Conservation (phyloP, 2,113 vertebrate genomes). For the Hyperoodon ampullatus region DNA sequence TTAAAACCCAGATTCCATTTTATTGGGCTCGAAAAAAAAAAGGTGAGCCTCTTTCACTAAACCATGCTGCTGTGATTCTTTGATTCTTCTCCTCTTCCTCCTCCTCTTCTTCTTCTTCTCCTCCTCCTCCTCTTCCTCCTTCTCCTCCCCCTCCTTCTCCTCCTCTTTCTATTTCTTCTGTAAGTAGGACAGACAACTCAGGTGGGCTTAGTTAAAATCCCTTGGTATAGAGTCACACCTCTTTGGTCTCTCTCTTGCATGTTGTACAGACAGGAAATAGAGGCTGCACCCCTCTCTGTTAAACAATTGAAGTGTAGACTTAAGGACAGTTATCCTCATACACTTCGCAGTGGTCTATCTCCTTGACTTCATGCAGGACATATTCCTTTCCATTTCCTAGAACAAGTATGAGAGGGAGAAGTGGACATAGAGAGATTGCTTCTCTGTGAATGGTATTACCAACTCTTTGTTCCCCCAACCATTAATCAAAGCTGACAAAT, state of each 20-base stretch:
- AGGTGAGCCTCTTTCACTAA: background rate
- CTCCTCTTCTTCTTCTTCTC: background rate
- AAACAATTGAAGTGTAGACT: background rate
- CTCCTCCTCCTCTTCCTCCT: background rate
- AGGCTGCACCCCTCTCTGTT: background rate
- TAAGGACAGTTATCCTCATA: background rate
- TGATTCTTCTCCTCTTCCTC: background rate
- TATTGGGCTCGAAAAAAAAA: background rate
- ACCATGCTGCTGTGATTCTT: background rate
- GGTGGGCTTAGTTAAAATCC: background rate
- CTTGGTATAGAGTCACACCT: background rate
- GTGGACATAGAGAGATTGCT: background rate
- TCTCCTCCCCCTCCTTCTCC: background rate
- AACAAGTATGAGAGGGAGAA: background rate
- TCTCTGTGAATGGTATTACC: background rate
- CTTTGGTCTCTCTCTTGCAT: background rate
- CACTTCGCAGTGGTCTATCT: background rate
- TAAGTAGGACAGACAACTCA: background rate
- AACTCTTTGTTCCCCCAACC: background rate
- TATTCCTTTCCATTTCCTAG: background rate
- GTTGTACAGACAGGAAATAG: background rate
- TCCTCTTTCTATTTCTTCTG: background rate
- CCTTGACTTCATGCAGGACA: background rate
- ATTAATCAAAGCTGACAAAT: conserved; percentile 24
- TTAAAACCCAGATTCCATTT: background rate